These are phyloP conservation scores for Ichneumoninae sp. DNA, from an alignment of 2,888 invertebrate genomes.

Conservation along the genomic window DNA sequence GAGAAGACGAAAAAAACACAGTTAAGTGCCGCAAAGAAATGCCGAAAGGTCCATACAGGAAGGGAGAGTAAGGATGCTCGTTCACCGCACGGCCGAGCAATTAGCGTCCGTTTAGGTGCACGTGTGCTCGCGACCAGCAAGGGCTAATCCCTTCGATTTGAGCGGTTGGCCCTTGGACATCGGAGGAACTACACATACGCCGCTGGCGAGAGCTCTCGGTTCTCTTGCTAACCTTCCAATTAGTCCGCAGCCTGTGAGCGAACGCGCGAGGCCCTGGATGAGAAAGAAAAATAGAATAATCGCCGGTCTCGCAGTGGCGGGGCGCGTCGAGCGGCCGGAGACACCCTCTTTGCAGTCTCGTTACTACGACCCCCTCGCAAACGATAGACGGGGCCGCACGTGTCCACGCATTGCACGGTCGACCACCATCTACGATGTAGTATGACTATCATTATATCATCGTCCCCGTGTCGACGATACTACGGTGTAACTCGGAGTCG, in stretches of 20 bases:
- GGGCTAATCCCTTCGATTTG: slow-evolving; percentile 77
- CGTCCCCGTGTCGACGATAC: slow-evolving; percentile 49
- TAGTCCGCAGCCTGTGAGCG: slow-evolving; percentile 47
- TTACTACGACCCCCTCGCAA: slow-evolving; percentile 53
- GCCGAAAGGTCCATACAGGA: background rate
- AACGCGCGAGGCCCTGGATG: slow-evolving; percentile 9
- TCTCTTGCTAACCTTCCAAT: slow-evolving; percentile 58
- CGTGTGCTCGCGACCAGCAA: slow-evolving; percentile 75
- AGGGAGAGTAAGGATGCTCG: slow-evolving; percentile 28
- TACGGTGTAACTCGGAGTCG: slow-evolving; percentile 26
- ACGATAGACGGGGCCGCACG: slow-evolving; percentile 52
- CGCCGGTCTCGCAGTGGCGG: slow-evolving; percentile 1
- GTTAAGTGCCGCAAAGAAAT: slow-evolving; percentile 30
- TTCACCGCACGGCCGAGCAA: slow-evolving; percentile 73
- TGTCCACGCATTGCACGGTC: slow-evolving; percentile 59
- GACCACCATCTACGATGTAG: slow-evolving; percentile 41
- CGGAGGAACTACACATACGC: slow-evolving; percentile 19
- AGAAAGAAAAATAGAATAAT: slow-evolving; percentile 42
- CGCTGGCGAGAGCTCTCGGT: slow-evolving; percentile 41
- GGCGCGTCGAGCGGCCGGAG: slow-evolving; percentile 43
- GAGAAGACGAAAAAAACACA: background rate
- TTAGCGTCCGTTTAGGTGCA: slow-evolving; percentile 81
- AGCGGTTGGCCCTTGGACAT: slow-evolving; percentile 54
- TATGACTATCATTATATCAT: slow-evolving; percentile 58
- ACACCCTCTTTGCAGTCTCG: slow-evolving; percentile 57